Evolutionary conservation across 2,888 invertebrate species (phyloP), one percentile per base, ranked within the genome.

Genomic region (Xylota segnis): DNA sequence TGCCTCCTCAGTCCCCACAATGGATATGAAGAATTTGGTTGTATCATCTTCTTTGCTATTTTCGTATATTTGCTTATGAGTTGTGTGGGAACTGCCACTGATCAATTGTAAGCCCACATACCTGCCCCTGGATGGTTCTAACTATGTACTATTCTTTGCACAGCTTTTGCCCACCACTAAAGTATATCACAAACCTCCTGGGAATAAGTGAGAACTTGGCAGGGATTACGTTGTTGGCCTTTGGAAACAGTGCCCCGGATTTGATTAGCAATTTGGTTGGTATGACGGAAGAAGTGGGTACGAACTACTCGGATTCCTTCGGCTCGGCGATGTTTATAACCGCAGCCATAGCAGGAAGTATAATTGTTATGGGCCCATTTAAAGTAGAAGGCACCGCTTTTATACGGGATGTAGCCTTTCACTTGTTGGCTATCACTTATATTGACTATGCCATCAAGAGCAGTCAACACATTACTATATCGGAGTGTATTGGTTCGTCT

Each of bases 161-260:
- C 88, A 94, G 94, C 86, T 93, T 94, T 87, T 94, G 94, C 81
- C 94, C 94, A n/a, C 91, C 93, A 0, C 88, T 94, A 9, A 91
- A 93, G 58, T 91, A 93, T 7, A 91, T 94, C 32, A 92, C 94
- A 0, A 88, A 90, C 61, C 88, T 92, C 0, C 88, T 94, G 52
- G 90, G 90, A 29, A 89, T 94, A 59, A 94, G 94, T 71, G 93
- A 94, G 87, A 94, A 92, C 88, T 92, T 94, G 37, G 94, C 94
- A 7, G 95, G 95, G 3, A 95, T 95, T 7, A 95, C 95, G n/a
- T 93, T 95, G 88, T 90, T 96, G 88, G 95, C 95, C 0, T 94
- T 95, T 90, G 95, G 95, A 18, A 96, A 96, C 90, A 95, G 95
- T 50, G 94, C 95, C 0, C 95, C 95, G 4, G 95, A 96, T 90